These are phyloP conservation scores for Pollimyrus isidori DNA, from an alignment of 2,113 vertebrate genomes.

Conservation along the genomic window DNA sequence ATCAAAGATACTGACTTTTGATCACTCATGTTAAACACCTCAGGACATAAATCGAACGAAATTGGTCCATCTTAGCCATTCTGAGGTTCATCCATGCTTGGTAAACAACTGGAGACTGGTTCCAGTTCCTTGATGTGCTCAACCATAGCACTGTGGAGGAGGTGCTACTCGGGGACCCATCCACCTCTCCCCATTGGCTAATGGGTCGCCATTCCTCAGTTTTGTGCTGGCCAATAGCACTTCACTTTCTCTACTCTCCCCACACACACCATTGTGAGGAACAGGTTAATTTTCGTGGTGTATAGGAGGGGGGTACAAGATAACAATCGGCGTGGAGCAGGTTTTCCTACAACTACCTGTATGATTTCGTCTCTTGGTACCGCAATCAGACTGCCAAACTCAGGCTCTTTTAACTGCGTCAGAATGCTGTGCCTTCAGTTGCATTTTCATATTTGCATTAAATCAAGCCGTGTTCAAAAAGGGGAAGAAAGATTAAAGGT, in stretches of 20 bases:
- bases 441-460: slow-evolving; percentile 21
- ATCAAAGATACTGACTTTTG: not conserved
- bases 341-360: not conserved
- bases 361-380: not conserved
- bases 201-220: not conserved
- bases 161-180: not conserved
- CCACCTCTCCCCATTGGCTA: not conserved
- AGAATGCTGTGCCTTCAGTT: slow-evolving; percentile 22
- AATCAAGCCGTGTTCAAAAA: slow-evolving; percentile 23
- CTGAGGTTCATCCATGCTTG: not conserved
- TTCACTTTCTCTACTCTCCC: not conserved
- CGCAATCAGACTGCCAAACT: not conserved
- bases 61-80: slow-evolving; percentile 5
- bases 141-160: not conserved
- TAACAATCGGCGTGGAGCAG: not conserved
- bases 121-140: not conserved
- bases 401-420: not conserved
- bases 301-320: not conserved
- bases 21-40: not conserved
- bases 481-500: slow-evolving; percentile 31
- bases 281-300: not conserved
- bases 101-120: not conserved
- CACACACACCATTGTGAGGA: not conserved
- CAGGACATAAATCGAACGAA: not conserved
- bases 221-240: not conserved